These are phyloP conservation scores for Drosophila quadrilineata DNA, from an alignment of 1,140 invertebrate species.

Conservation along the genomic window DNA sequence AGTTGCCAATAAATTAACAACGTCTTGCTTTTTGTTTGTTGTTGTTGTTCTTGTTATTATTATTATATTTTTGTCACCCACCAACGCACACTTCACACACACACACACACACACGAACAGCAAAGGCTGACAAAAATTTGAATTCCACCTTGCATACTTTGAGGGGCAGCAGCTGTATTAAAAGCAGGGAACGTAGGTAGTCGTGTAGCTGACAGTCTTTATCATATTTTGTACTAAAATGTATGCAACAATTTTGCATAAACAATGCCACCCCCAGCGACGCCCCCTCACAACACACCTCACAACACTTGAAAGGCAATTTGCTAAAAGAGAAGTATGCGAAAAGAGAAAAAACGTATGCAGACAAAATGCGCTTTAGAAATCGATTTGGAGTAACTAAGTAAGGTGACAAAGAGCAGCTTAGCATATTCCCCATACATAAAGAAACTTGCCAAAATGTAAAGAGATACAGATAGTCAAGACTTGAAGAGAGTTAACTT, in stretches of 20 bases:
- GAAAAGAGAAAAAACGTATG: too few relatives aligned
- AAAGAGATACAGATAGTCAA: too few relatives aligned
- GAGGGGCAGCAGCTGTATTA: neutral
- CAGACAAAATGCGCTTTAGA: slow-evolving; percentile 8
- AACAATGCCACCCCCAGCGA: slow-evolving; percentile 7
- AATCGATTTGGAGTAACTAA: too few relatives aligned
- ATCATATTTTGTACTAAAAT: slow-evolving; percentile 35
- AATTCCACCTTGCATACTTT: slow-evolving; percentile 65
- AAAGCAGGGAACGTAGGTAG: slow-evolving; percentile 3
- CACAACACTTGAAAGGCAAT: slow-evolving; percentile 29
- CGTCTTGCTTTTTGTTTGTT: slow-evolving; percentile 2
- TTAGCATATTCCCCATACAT: too few relatives aligned
- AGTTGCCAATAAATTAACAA: slow-evolving; percentile 34
- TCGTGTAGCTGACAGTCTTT: too few relatives aligned
- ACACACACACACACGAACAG: neutral
- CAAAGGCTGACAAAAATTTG: slow-evolving; percentile 55
- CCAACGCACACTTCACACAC: neutral
- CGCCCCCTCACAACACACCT: neutral
- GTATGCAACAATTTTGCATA: slow-evolving; percentile 44
- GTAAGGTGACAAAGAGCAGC: too few relatives aligned
- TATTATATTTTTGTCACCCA: slow-evolving; percentile 14
- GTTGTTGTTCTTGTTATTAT: slow-evolving; percentile 3
- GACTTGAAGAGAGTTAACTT: too few relatives aligned
- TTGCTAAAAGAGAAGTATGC: too few relatives aligned
- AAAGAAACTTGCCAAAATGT: too few relatives aligned